Evolutionary conservation across 2,797 vertebrate species (phyloP).

Genomic region (Lepus townsendii): DNA sequence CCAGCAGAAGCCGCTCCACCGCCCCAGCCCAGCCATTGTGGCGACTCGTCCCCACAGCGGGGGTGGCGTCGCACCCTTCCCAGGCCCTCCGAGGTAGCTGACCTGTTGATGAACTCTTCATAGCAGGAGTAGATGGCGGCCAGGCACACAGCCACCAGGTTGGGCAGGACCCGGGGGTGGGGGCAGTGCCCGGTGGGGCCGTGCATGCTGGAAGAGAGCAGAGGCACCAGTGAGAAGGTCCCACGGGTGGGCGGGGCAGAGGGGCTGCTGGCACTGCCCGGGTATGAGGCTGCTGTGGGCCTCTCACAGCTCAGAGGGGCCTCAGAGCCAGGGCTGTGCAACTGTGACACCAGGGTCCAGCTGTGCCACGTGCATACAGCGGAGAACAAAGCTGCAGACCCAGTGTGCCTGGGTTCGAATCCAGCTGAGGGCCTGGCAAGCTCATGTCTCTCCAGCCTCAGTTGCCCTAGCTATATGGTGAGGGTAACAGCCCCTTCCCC

Average conservation of each 20-base stretch:
- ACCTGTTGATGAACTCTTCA: slow-evolving; percentile 99
- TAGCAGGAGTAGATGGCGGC: slow-evolving; percentile 99
- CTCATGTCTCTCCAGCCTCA: background rate
- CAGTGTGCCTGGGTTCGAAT: background rate
- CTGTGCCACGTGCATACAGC: background rate
- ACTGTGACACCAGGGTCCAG: background rate
- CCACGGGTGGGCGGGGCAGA: rapidly evolving
- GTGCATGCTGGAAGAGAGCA: slow-evolving; percentile 95
- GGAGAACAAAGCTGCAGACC: background rate
- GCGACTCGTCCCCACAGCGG: background rate
- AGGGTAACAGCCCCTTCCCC: too few relatives aligned
- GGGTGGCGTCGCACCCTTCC: rapidly evolving
- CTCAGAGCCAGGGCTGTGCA: background rate
- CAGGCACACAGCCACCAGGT: slow-evolving; percentile 98
- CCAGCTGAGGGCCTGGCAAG: background rate
- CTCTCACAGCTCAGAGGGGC: too few relatives aligned
- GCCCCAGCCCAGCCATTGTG: rapidly evolving
- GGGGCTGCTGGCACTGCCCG: rapidly evolving
- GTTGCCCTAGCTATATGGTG: background rate
- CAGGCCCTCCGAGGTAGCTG: slow-evolving; percentile 74
- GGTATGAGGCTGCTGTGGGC: rapidly evolving
- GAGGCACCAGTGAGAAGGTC: background rate
- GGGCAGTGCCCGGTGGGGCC: slow-evolving; percentile 98
- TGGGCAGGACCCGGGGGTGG: slow-evolving; percentile 98
- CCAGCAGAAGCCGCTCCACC: background rate